Conservation (phyloP, 2,113 vertebrate genomes). For the Vidua macroura region DNA sequence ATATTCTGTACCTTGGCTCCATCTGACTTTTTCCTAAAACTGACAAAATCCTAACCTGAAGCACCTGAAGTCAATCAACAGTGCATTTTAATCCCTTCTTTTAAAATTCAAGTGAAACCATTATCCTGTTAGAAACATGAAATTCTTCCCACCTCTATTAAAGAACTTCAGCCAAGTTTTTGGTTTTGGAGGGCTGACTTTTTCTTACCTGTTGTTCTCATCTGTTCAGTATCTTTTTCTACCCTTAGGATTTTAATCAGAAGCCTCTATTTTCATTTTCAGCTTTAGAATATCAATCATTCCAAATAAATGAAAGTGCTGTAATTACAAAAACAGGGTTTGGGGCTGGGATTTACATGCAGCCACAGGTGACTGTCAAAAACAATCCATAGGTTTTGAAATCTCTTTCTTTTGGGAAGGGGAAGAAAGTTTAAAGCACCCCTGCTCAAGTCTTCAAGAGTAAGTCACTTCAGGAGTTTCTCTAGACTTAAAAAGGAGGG, state of each 20-base stretch:
- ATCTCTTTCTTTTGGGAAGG: not conserved
- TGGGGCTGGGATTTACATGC: not conserved
- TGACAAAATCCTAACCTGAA: not conserved
- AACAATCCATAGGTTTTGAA: not conserved
- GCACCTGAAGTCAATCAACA: not conserved
- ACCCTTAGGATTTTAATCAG: not conserved
- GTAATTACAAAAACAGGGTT: not conserved
- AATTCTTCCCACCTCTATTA: not conserved
- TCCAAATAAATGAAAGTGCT: not conserved
- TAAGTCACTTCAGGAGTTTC: not conserved
- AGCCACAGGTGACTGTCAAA: not conserved
- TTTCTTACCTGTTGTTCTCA: not conserved
- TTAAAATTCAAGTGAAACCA: not conserved
- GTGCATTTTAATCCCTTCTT: not conserved
- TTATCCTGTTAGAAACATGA: not conserved
- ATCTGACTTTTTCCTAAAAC: not conserved
- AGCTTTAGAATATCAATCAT: not conserved
- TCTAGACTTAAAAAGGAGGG: not conserved
- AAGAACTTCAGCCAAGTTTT: not conserved
- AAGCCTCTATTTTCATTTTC: not conserved
- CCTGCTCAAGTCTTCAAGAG: not conserved
- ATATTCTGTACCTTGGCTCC: not conserved
- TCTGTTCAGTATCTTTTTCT: not conserved
- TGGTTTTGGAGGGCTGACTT: not conserved
- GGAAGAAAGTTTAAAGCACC: not conserved